These are phyloP conservation scores for Suricata suricatta DNA, from an alignment of 2,113 vertebrate species.

Conservation along the genomic window DNA sequence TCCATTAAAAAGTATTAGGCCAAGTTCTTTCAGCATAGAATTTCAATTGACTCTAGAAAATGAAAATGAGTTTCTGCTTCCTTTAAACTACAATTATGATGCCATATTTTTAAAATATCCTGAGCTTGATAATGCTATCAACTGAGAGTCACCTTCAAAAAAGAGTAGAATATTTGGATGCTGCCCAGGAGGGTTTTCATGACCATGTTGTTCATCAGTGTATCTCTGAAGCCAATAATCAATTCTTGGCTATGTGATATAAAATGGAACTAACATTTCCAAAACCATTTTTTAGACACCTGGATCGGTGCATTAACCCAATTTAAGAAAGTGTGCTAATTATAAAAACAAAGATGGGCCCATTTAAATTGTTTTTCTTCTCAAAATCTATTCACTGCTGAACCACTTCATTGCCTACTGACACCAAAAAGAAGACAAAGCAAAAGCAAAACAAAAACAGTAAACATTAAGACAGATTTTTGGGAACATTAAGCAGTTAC, in stretches of 20 bases:
- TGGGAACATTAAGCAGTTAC: background rate
- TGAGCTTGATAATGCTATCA: background rate
- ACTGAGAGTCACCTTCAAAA: background rate
- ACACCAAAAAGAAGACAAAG: background rate
- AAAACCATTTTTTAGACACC: background rate
- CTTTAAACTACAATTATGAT: background rate
- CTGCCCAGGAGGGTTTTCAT: background rate
- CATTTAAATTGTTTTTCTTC: background rate
- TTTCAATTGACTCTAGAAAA: background rate
- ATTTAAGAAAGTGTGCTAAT: background rate
- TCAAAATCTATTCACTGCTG: background rate
- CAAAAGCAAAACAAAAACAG: background rate
- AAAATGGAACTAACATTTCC: background rate
- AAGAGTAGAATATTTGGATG: background rate
- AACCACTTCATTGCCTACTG: background rate
- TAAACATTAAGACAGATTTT: conserved; percentile 12
- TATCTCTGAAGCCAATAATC: background rate
- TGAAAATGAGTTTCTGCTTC: background rate
- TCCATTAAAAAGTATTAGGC: background rate
- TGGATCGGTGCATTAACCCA: background rate
- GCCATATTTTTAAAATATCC: background rate
- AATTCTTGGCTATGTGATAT: background rate
- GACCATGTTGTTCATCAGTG: background rate
- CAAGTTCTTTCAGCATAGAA: background rate
- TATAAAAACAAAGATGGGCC: background rate